A percentile compares a stretch with the other conserved stretches of the same genome.
These are phyloP conservation scores for Tauraco erythrolophus DNA, from an alignment of 2,113 vertebrate genomes.

Conservation along the genomic window DNA sequence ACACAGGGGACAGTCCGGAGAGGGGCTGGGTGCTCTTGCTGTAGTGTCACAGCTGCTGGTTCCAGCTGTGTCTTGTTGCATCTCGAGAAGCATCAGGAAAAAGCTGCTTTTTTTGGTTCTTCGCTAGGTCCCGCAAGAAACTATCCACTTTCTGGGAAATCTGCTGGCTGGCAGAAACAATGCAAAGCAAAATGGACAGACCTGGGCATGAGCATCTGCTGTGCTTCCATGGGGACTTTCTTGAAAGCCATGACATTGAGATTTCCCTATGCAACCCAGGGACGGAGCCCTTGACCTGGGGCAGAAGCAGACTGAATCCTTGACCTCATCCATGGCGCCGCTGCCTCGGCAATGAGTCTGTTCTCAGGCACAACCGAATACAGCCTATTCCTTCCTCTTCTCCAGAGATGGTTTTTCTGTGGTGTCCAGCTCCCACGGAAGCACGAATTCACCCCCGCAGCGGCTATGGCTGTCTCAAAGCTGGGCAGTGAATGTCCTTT, in stretches of 20 bases:
- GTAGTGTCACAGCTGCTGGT: neutral
- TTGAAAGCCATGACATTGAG: neutral
- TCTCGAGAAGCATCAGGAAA: neutral
- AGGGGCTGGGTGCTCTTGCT: neutral
- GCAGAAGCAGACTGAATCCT: neutral
- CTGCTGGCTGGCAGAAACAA: neutral
- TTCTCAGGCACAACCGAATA: neutral
- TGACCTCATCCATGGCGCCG: too few relatives aligned
- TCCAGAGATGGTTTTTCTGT: neutral
- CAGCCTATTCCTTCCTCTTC: neutral
- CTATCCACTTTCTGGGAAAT: neutral
- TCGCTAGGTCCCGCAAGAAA: neutral
- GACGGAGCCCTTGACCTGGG: neutral
- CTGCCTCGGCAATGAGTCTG: neutral
- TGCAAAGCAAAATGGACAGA: neutral
- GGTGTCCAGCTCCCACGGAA: neutral
- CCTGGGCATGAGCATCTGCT: neutral
- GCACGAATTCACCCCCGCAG: neutral
- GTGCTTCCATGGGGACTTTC: neutral
- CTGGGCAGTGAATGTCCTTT: neutral
- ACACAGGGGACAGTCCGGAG: neutral
- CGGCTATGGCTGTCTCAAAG: fast-evolving
- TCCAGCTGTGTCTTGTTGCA: neutral
- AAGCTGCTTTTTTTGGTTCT: neutral
- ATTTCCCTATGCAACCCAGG: neutral